A percentile compares a stretch with the other conserved stretches of the same genome.
These are phyloP conservation scores for Gymnobelideus leadbeateri DNA, from an alignment of 2,113 vertebrate species.

Conservation along the genomic window DNA sequence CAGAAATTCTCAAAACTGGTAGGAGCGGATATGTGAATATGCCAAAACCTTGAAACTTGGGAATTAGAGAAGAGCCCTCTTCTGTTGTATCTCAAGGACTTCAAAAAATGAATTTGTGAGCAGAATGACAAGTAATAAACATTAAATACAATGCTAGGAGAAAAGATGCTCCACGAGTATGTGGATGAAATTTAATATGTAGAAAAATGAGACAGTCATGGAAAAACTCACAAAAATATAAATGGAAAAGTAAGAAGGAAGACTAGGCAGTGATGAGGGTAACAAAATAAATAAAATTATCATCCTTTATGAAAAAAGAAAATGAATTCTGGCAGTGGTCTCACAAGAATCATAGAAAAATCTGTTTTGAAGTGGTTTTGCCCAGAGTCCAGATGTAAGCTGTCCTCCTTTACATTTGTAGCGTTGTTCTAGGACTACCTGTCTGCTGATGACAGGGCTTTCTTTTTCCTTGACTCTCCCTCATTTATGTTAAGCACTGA, in stretches of 20 bases:
- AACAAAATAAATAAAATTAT: constrained; percentile 25
- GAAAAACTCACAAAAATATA: constrained; percentile 7
- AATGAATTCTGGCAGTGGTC: constrained; percentile 16
- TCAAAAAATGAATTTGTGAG: constrained; percentile 32
- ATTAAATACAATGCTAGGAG: not conserved
- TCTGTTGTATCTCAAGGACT: constrained; percentile 54
- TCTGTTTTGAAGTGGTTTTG: constrained; percentile 45
- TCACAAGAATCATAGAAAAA: constrained; percentile 42
- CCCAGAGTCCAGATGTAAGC: not conserved
- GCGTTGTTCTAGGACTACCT: not conserved
- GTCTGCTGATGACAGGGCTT: not conserved
- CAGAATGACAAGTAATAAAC: constrained; percentile 37
- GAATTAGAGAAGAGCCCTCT: not conserved
- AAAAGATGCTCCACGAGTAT: not conserved
- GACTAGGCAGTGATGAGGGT: not conserved
- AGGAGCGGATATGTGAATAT: constrained; percentile 68
- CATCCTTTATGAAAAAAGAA: constrained; percentile 42
- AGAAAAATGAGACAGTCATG: constrained; percentile 19
- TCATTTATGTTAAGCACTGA: not conserved
- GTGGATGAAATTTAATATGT: constrained; percentile 33
- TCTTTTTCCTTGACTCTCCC: constrained; percentile 18
- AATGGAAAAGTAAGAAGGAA: not conserved
- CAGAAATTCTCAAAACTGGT: constrained; percentile 56
- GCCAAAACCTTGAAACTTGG: constrained; percentile 51
- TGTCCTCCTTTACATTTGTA: constrained; percentile 47